Base-by-base conservation (phyloP, 2,797 vertebrate species). In the Typhlichthys subterraneus region DNA sequence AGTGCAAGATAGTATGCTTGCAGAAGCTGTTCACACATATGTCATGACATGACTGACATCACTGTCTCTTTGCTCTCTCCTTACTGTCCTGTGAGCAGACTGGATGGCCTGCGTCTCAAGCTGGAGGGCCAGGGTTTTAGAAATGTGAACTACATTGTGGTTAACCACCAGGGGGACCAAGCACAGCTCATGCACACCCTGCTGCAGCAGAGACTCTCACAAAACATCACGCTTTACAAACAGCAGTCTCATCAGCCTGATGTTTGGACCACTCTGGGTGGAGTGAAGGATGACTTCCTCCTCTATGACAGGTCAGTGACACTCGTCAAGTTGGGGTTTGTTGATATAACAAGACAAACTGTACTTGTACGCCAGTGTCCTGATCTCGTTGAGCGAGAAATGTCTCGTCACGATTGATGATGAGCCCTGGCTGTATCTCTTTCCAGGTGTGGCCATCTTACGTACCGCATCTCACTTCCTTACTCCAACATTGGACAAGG, bases 391-490 rank as follows among this genome's bases (percentile, higher is more conserved):
- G 38, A 19, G 33, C 14, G 11, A n/a, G 50, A 52, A 52, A 52
- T 9, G 49, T 17, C 49, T 9, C 5, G 49, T 49, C 46, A 33
- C 19, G 59, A 54, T 2, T 75, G 33, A 67, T 47, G 5, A 29
- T 4, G 23, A 1, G 53, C 42, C 9, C 57, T 66, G 57, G 64
- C 5, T 15, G 8, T 60, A 11, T 12, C 1, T 76, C 66, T 51
- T 15, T 12, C 65, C 77, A 99, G 98, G 79, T 99, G 98, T 13
- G 96, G 97, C n/a, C 94, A 91, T 75, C 93, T 99, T 6, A 95
- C 96, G 3, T 87, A 93, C 57, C 95, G 95, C 51, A 87, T 99
- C 69, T 91, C 93, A 17, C 88, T 96, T 69, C 97, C 97, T n/a
- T 95, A 94, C 60, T 90, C 95, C 73, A 88, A 94, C 85, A 91